phyloP scores from a whole-genome alignment of 2,888 invertebrate species.

The Hirtodrosophila alboralis region DNA sequence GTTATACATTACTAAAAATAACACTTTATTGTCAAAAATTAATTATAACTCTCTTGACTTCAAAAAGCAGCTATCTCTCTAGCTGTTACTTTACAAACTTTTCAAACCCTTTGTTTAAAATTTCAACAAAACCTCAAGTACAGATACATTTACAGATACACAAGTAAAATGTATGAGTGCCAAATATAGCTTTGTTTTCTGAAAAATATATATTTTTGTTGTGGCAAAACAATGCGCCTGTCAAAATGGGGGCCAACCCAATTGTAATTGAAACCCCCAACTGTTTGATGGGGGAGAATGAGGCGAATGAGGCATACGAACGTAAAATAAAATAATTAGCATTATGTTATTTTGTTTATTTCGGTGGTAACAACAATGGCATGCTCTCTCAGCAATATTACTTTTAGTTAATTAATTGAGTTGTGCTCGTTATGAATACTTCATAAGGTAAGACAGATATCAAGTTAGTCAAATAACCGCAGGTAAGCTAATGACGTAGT shows the following conservation, averaged over 20 bases:
- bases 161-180: background rate
- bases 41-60: too few relatives aligned
- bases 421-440: constrained; percentile 75
- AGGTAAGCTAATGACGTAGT: constrained; percentile 57
- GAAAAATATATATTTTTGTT: constrained; percentile 55
- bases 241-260: constrained; percentile 27
- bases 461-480: constrained; percentile 63
- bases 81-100: background rate
- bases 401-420: constrained; percentile 76
- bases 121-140: constrained; percentile 1
- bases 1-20: too few relatives aligned
- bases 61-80: too few relatives aligned
- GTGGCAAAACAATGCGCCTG: constrained; percentile 54
- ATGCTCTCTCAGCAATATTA: constrained; percentile 40
- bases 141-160: background rate
- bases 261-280: constrained; percentile 62
- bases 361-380: constrained; percentile 35
- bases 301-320: constrained; percentile 17
- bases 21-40: too few relatives aligned
- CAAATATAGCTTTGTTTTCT: constrained; percentile 12
- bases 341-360: constrained; percentile 53
- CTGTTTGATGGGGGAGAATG: background rate
- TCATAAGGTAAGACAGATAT: constrained; percentile 57
- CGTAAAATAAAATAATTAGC: constrained; percentile 72
- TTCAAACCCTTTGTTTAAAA: background rate